Conservation (phyloP, 1,140 invertebrate species). For the Eriocheir sinensis region DNA sequence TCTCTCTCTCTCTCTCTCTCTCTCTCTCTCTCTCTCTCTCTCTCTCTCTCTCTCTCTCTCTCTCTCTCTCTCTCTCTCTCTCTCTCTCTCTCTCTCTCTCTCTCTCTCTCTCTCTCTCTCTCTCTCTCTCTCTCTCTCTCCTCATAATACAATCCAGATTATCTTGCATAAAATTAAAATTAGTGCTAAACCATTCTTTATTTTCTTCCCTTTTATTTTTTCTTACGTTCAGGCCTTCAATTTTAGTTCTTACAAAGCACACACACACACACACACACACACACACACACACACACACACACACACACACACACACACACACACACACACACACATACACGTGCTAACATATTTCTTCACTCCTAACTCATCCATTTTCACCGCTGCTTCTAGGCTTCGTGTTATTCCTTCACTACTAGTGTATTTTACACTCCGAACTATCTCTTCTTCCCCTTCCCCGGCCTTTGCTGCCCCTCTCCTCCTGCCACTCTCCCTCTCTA, state of each 20-base stretch:
- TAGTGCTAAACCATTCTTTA: background rate
- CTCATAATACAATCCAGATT: no score
- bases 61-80: slow-evolving; percentile 47
- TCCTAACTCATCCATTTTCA: slow-evolving; percentile 15
- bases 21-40: slow-evolving; percentile 36
- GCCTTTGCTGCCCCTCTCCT: background rate
- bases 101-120: slow-evolving; percentile 46
- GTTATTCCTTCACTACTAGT: slow-evolving; percentile 28
- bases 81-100: background rate
- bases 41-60: slow-evolving; percentile 36
- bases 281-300: slow-evolving; percentile 29
- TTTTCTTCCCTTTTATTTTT: background rate
- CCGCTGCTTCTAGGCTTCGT: slow-evolving; percentile 2
- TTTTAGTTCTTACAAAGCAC: background rate
- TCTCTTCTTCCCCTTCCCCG: slow-evolving; percentile 19
- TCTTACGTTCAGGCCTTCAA: background rate
- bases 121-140: slow-evolving; percentile 44
- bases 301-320: slow-evolving; percentile 27
- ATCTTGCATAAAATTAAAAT: no score
- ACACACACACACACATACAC: slow-evolving; percentile 23
- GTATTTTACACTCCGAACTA: slow-evolving; percentile 31
- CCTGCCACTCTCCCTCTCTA: background rate
- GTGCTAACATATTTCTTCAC: background rate
- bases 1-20: slow-evolving; percentile 35
- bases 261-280: slow-evolving; percentile 27